A percentile compares a stretch with the other conserved stretches of the same genome.
phyloP scores from a whole-genome alignment of 30 jellyfish, hydroid and myxozoan species.

The Mastigias papua region DNA sequence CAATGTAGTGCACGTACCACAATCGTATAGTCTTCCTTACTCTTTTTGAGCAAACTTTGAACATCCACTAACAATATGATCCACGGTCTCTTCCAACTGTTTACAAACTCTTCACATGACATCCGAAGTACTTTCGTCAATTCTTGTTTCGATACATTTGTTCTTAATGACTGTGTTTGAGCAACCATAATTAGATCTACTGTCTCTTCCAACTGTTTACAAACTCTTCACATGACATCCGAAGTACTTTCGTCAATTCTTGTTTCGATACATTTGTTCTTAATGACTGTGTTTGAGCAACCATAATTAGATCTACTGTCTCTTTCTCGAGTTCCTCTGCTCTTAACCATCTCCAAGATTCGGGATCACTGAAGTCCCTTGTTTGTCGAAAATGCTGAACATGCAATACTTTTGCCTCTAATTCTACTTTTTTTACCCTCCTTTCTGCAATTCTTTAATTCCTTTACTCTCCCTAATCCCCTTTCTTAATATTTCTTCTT shows the following conservation, averaged over 20 bases:
- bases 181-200: no score
- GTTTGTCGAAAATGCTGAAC: slow-evolving; percentile 6
- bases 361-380: not conserved
- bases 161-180: slow-evolving; percentile 23
- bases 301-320: no score
- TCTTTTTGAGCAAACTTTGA: slow-evolving; percentile 10
- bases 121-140: not conserved
- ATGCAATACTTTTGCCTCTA: slow-evolving; percentile 12
- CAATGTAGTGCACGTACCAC: slow-evolving; percentile 5
- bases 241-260: not conserved
- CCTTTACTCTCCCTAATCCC: not conserved
- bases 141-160: slow-evolving; percentile 7
- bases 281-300: slow-evolving; percentile 19
- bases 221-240: not conserved
- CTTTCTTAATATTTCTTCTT: not conserved
- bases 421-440: not conserved
- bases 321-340: slow-evolving; percentile 13
- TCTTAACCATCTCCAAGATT: slow-evolving; percentile 27
- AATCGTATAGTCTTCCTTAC: not conserved
- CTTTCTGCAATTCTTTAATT: not conserved
- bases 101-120: slow-evolving; percentile 1
- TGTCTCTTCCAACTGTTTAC: not conserved
- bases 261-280: slow-evolving; percentile 16
- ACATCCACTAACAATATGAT: slow-evolving; percentile 2
- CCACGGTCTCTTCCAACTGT: slow-evolving; percentile 5